phyloP scores from a whole-genome alignment of 2,113 vertebrate species.

The Eclectus roratus region DNA sequence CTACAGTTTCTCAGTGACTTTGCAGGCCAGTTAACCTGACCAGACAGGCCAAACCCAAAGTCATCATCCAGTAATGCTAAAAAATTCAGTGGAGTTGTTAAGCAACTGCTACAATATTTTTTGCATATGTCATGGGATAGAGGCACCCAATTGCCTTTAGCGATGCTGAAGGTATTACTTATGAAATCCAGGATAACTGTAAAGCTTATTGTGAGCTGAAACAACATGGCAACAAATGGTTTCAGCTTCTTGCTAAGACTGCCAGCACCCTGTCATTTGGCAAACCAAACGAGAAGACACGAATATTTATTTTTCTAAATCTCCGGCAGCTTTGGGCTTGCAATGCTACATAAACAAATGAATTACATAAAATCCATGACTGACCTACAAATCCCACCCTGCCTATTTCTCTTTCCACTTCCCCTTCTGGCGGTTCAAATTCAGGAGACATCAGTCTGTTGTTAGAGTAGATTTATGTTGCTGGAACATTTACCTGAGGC shows the following conservation, averaged over 20 bases:
- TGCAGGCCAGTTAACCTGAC: neutral
- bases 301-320: constrained; percentile 7
- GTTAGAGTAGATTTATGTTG: neutral
- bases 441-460: neutral
- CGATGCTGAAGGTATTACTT: neutral
- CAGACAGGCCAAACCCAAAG: neutral
- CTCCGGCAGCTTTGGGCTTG: constrained; percentile 24
- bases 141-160: constrained; percentile 2
- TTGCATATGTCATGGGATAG: neutral
- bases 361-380: constrained; percentile 32
- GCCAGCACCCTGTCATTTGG: neutral
- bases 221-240: neutral
- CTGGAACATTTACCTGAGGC: constrained; percentile 32
- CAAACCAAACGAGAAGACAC: neutral
- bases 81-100: neutral
- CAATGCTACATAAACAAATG: constrained; percentile 44
- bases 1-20: neutral
- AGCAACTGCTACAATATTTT: neutral
- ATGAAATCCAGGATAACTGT: constrained; percentile 4
- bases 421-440: constrained; percentile 3
- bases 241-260: neutral
- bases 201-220: neutral
- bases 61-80: neutral
- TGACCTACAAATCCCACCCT: constrained; percentile 26
- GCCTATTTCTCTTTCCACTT: neutral